These are phyloP conservation scores for Megaleporinus macrocephalus DNA, from an alignment of 2,113 vertebrate species.

Conservation along the genomic window DNA sequence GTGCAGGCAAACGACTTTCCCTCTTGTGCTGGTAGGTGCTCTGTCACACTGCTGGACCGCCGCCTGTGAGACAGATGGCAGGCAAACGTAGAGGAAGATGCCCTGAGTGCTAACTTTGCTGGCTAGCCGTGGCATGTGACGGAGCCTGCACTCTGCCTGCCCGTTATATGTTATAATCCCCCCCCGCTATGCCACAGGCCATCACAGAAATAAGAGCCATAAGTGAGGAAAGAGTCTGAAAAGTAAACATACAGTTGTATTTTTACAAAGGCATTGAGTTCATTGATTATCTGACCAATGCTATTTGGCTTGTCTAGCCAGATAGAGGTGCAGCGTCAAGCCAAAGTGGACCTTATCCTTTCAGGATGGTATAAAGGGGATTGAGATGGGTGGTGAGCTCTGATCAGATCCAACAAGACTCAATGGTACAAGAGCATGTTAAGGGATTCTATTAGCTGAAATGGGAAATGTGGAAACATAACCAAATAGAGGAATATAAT, in stretches of 20 bases:
- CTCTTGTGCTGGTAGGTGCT: constrained; percentile 60
- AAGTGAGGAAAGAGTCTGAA: constrained; percentile 70
- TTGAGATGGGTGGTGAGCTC: constrained; percentile 29
- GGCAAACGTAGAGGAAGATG: constrained; percentile 74
- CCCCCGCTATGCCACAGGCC: constrained; percentile 60
- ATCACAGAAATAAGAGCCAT: constrained; percentile 70
- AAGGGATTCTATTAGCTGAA: constrained; percentile 59
- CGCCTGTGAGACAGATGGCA: constrained; percentile 80
- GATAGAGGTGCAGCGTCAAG: constrained; percentile 45
- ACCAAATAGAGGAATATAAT: constrained; percentile 59
- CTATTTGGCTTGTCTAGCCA: constrained; percentile 40
- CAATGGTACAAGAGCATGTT: constrained; percentile 29
- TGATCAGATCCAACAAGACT: constrained; percentile 70
- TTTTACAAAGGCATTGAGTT: constrained; percentile 56
- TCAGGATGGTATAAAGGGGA: constrained; percentile 39
- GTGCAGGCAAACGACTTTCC: constrained; percentile 58
- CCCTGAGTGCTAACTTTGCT: constrained; percentile 71
- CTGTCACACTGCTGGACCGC: constrained; percentile 69
- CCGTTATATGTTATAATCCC: constrained; percentile 59
- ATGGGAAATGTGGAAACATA: constrained; percentile 67
- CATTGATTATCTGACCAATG: constrained; percentile 46
- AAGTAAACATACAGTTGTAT: constrained; percentile 67
- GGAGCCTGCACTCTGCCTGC: constrained; percentile 55
- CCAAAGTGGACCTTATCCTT: constrained; percentile 28
- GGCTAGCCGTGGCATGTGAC: constrained; percentile 65